Conservation (phyloP, 2,113 vertebrate species). For the Rutilus rutilus region DNA sequence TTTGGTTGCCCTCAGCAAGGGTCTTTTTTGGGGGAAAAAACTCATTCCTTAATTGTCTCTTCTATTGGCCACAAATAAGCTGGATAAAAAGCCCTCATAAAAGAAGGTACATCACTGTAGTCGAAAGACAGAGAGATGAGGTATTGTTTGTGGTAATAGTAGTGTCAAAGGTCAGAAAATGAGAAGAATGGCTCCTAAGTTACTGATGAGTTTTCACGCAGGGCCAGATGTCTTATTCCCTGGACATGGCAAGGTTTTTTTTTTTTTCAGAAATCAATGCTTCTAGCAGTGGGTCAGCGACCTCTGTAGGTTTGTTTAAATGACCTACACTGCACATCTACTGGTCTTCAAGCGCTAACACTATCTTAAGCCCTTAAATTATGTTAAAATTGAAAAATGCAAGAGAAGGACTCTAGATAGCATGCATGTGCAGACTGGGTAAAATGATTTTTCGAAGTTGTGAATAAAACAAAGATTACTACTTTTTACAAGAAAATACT, state of each 20-base stretch:
- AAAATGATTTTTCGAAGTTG: no score
- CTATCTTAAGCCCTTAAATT: neutral
- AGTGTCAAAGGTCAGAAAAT: constrained; percentile 16
- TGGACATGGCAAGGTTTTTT: constrained; percentile 21
- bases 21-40: constrained; percentile 10
- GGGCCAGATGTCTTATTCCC: neutral
- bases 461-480: no score
- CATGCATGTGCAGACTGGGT: neutral
- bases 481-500: no score
- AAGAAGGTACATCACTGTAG: neutral
- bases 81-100: constrained; percentile 22
- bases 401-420: neutral
- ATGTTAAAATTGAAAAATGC: neutral
- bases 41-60: constrained; percentile 34
- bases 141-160: constrained; percentile 10
- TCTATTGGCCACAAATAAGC: neutral
- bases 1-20: constrained; percentile 35
- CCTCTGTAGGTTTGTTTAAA: neutral
- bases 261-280: neutral
- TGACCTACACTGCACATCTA: neutral
- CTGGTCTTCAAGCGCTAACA: neutral
- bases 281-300: constrained; percentile 28
- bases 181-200: neutral
- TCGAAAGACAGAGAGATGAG: constrained; percentile 6
- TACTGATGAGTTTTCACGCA: constrained; percentile 5